phyloP scores from a whole-genome alignment of 2,888 invertebrate species.

The Ophioninae sp. region DNA sequence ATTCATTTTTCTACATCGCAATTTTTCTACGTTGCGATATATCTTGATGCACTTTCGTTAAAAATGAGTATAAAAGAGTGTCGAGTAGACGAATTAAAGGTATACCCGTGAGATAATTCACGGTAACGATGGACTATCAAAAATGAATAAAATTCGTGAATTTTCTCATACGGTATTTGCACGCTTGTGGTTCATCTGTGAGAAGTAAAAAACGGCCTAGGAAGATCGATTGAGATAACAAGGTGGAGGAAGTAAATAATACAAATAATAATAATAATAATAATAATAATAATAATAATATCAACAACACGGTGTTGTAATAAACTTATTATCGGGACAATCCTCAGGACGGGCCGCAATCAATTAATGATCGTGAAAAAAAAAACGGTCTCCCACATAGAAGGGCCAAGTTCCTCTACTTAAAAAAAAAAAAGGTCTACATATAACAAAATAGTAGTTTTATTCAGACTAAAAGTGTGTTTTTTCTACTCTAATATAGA shows the following conservation, averaged over 20 bases:
- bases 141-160: not conserved
- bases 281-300: conserved; percentile 30
- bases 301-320: conserved; percentile 45
- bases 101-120: conserved; percentile 18
- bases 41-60: not conserved
- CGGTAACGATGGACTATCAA: not conserved
- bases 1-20: conserved; percentile 7
- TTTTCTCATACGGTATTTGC: conserved; percentile 3
- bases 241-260: conserved; percentile 41
- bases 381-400: conserved; percentile 16
- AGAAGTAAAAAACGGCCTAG: conserved; percentile 65
- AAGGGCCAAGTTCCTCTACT: conserved; percentile 43
- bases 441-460: conserved; percentile 11
- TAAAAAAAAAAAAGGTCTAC: conserved; percentile 15
- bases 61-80: not conserved
- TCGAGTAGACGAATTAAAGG: not conserved
- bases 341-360: conserved; percentile 41
- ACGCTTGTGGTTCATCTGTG: conserved; percentile 18
- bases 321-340: conserved; percentile 46
- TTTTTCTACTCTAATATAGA: conserved; percentile 52
- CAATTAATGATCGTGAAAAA: conserved; percentile 40
- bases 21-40: not conserved
- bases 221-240: conserved; percentile 42
- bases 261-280: conserved; percentile 7
- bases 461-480: conserved; percentile 15